These are phyloP conservation scores for Triplophysa siluroides DNA, from an alignment of 2,113 vertebrate genomes.

Conservation along the genomic window DNA sequence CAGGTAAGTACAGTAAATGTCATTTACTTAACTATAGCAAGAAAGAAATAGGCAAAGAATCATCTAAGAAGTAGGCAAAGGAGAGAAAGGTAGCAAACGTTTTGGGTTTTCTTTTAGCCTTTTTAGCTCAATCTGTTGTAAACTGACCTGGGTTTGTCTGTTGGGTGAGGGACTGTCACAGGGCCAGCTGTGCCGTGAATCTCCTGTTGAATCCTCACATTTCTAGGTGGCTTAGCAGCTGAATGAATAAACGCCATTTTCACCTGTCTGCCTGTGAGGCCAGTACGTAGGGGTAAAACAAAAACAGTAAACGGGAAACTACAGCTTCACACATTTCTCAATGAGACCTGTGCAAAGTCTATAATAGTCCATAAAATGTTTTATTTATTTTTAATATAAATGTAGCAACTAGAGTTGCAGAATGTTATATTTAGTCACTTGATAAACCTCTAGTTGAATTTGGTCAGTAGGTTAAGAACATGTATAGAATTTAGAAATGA, in stretches of 20 bases:
- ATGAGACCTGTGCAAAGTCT: too few species aligned
- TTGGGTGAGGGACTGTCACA: constrained; percentile 61
- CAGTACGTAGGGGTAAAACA: neutral
- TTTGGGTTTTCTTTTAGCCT: neutral
- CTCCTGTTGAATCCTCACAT: constrained; percentile 75
- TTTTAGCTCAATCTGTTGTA: neutral
- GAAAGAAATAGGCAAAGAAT: too few species aligned
- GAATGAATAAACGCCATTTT: constrained; percentile 83
- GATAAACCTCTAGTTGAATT: too few species aligned
- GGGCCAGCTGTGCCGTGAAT: constrained; percentile 71
- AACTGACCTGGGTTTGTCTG: constrained; percentile 71
- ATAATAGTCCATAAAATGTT: too few species aligned
- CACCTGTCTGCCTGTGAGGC: constrained; percentile 77
- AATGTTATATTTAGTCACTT: too few species aligned
- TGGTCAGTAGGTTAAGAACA: too few species aligned
- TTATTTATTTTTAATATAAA: too few species aligned
- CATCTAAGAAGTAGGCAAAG: neutral
- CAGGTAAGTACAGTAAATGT: neutral
- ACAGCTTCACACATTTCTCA: too few species aligned
- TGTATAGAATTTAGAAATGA: too few species aligned
- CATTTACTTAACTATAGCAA: too few species aligned
- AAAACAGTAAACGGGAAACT: neutral
- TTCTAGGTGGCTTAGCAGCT: constrained; percentile 78
- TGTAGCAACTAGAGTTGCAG: too few species aligned
- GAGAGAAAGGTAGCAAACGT: neutral